Base-by-base conservation (phyloP, 1,140 invertebrate genomes). In the Gryon sp. region DNA sequence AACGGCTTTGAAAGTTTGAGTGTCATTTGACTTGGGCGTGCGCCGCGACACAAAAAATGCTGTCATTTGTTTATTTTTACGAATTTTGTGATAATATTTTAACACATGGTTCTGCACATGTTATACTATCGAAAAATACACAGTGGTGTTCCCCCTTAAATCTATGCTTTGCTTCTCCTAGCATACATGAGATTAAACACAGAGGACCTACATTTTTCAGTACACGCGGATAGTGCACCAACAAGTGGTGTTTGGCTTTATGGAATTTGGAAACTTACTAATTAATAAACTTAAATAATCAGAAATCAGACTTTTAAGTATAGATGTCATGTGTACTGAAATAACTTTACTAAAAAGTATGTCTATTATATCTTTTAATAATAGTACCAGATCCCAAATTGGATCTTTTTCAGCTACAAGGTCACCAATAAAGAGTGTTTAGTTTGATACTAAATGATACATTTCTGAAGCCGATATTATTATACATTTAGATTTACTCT, bases 381-480 rank as follows among this genome's bases (percentile, higher is more conserved):
- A 7, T 34, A 57, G 40, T 4, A 40, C 53, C 16, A 72, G 22
- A 4, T 24, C 5, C 53, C 62, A 75, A 28, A 41, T 20, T 15
- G 16, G 7, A 53, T 75, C 41, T 12, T 28, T 28, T 43, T 26
- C 19, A 7, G 45, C 36, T 18, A 75, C 16, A 0, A 53, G 12
- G 22, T 52, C n/a, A 8, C 60, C 60, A 12, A 66, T 60, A 20
- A 75, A 59, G 3, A 75, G 22, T 19, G 3, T 30, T 18, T 68
- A 48, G 20, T 62, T 53, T 12, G 12, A 53, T 12, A 62, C 6
- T 9, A 76, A 30, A 12, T 52, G 19, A 9, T 14, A 22, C 62
- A 76, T 68, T 60, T 76, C 63, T n/a, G 63, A 52, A 14, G 55
- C 20, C 3, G 36, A 48, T 26, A 76, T 34, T 4, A 66, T 24